Conservation (phyloP, 2,888 invertebrate genomes). For the Chironomus tentans region DNA sequence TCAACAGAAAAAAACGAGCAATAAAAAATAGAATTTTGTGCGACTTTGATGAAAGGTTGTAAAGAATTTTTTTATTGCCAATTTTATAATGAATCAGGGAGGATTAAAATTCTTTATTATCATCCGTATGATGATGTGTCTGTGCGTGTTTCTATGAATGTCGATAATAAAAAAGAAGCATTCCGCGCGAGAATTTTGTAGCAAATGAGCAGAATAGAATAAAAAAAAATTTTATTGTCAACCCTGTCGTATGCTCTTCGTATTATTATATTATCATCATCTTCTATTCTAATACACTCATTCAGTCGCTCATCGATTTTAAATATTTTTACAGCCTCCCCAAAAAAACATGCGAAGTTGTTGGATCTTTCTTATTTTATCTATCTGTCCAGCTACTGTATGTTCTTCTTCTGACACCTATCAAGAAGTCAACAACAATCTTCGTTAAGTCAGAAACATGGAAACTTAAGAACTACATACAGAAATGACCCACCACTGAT, state of each 20-base stretch:
- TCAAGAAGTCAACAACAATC: too few species aligned
- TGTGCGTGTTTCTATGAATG: too few species aligned
- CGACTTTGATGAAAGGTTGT: conserved; percentile 13
- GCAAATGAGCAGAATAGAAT: neutral
- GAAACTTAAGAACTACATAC: too few species aligned
- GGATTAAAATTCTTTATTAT: conserved; percentile 3
- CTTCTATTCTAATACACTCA: neutral
- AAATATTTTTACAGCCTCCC: too few species aligned
- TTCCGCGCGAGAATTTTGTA: neutral
- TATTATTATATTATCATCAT: neutral
- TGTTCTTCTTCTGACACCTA: too few species aligned
- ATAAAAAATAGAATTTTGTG: neutral
- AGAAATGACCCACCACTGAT: too few species aligned
- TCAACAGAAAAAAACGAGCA: neutral
- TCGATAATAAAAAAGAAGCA: neutral
- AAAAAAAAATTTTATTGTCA: neutral
- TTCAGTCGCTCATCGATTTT: neutral
- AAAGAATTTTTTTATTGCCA: conserved; percentile 8
- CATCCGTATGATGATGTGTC: neutral
- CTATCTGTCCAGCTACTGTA: too few species aligned
- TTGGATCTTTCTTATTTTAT: too few species aligned
- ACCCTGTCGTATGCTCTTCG: neutral
- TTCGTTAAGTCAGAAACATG: too few species aligned
- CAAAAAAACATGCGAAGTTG: too few species aligned
- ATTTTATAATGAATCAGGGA: conserved; percentile 11